Evolutionary conservation across 92 coral and sea anemone genomes (phyloP), one percentile per base, ranked within the genome.

Genomic region (Porites cylindrica): DNA sequence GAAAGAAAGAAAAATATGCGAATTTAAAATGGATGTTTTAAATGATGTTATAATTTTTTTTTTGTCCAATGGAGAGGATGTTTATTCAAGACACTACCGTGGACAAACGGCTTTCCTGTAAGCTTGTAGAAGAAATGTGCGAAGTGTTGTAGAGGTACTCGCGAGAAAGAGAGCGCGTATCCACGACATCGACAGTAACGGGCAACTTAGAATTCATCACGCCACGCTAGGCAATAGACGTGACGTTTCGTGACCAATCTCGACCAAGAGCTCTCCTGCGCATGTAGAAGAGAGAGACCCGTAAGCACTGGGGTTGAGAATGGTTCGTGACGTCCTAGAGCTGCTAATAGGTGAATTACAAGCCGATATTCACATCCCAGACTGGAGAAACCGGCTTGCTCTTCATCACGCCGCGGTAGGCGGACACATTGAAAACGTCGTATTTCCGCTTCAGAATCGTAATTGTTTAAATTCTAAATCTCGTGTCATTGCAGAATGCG

Each of bases 141-240:
- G 76, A n/a, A 61, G 52, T 24, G 78, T 73, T n/a, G 60, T 73
- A 59, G 78, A n/a, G n/a, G 52, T 73, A 10, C 78, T 73, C 62
- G 78, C 78, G 78, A 51, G 78, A 20, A 73, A 56, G 63, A 38
- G 62, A 51, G 26, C 78, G 38, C 78, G 78, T 51, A 50, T 73
- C 52, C 78, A 73, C 21, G 78, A 73, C 11, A 51, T 73, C 10
- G 76, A 72, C 59, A 7, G 59, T 52, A 53, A 70, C 0, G 75
- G 75, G 10, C 60, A 72, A 26, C 76, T 17, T 47, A 58, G 76
- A 43, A 18, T 72, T 16, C 76, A 72, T 72, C 76, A 72, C 59
- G 76, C 76, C 58, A 29, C 79, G 51, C 79, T 43, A 21, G 11
- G 47, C 7, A 53, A 75, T 47, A 75, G 24, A 23, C 29, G 29